phyloP scores from a whole-genome alignment of 2,888 invertebrate species.

The Aphidius colemani region DNA sequence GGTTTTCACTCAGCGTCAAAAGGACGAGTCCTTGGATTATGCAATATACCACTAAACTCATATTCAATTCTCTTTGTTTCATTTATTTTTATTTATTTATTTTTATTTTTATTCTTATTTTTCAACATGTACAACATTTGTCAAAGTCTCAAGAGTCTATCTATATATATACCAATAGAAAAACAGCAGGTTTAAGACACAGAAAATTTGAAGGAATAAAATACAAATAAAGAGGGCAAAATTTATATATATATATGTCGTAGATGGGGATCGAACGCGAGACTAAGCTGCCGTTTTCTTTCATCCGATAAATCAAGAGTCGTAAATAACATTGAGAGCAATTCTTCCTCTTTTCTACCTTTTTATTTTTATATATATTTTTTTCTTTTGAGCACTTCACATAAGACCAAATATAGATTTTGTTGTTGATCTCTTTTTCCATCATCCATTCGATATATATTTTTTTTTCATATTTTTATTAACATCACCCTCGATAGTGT shows the following conservation, averaged over 20 bases:
- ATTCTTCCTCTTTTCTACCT: conserved; percentile 31
- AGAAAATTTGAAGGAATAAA: conserved; percentile 35
- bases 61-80: too few relatives aligned
- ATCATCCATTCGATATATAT: conserved; percentile 25
- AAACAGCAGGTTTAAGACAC: conserved; percentile 43
- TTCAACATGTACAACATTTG: neutral
- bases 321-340: conserved; percentile 41
- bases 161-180: too few relatives aligned
- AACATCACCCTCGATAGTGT: conserved; percentile 32
- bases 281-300: conserved; percentile 19
- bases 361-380: conserved; percentile 29
- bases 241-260: conserved; percentile 7
- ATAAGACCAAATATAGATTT: conserved; percentile 22
- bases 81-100: neutral
- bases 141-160: neutral
- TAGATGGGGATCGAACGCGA: conserved; percentile 19
- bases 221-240: conserved; percentile 14
- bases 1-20: too few relatives aligned
- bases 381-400: conserved; percentile 22
- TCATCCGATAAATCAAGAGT: conserved; percentile 28
- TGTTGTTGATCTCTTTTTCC: conserved; percentile 19
- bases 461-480: conserved; percentile 23
- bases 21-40: too few relatives aligned
- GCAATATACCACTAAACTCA: too few relatives aligned
- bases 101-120: neutral